Percentiles rank a stretch among this genome's conserved stretches.
Conservation (phyloP, 2,113 vertebrate genomes). For the Pituophis catenifer region DNA sequence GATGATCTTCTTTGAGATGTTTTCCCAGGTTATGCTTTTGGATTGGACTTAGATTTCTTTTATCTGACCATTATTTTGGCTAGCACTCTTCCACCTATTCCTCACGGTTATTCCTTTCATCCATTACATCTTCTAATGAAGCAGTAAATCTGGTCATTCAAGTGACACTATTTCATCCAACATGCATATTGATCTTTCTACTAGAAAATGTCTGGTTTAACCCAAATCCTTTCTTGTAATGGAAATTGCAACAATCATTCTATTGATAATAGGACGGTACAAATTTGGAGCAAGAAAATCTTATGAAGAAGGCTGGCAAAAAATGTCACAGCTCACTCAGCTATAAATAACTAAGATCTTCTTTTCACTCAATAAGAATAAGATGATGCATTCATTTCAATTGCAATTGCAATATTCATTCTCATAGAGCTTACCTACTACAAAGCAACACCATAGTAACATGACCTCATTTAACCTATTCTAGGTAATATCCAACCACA, state of each 20-base stretch:
- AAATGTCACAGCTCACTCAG: background rate
- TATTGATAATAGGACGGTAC: background rate
- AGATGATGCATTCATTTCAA: background rate
- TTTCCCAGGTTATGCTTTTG: background rate
- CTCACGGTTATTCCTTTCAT: background rate
- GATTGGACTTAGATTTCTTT: background rate
- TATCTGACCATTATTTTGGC: background rate
- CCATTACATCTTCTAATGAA: background rate
- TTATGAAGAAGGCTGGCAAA: background rate
- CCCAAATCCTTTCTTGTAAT: background rate
- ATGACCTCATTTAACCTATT: background rate
- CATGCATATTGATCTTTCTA: background rate
- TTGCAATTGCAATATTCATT: background rate
- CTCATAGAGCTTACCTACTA: background rate
- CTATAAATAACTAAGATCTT: background rate
- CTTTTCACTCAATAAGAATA: background rate
- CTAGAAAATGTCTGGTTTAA: background rate
- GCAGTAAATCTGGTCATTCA: background rate
- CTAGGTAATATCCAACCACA: background rate
- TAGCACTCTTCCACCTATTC: background rate
- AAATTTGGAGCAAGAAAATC: background rate
- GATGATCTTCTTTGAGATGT: background rate
- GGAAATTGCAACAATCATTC: background rate
- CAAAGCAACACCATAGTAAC: background rate
- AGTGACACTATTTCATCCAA: background rate